Evolutionary conservation across 2,113 vertebrate genomes (phyloP), one percentile per base, ranked within the genome.

Genomic region (Megaptera novaeangliae): DNA sequence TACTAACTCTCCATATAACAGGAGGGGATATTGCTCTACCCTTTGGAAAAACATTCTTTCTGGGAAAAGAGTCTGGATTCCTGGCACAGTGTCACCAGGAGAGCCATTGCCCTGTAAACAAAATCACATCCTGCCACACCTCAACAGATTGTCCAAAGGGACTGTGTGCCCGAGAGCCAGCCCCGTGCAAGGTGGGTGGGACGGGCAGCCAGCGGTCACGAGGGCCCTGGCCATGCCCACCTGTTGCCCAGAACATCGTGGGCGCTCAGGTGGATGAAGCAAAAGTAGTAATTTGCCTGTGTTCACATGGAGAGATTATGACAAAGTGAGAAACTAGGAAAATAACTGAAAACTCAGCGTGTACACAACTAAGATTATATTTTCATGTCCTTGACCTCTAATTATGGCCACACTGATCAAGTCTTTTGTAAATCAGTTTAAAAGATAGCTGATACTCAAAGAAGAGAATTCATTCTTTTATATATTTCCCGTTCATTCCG

Each of bases 21-120:
- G 94, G 90, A 68, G 72, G 52, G 61, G 34, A 14, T 69, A 46
- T 82, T 96, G 91, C 94, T 94, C 96, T 84, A 29, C 89, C 82
- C 64, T 66, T 63, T 39, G 44, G 39, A 82, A 72, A 77, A 86
- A 41, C 59, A 15, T 69, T 82, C 49, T 87, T 97, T 96, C 97
- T 96, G 90, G 95, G 96, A 96, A 96, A 91, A 55, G 57, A 31
- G 88, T 57, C 83, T 85, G 69, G 29, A 21, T 95, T 97, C 97
- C 61, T 34, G 90, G 90, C 90, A 87, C 61, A 49, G 23, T 3
- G 3, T 41, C 46, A 66, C 46, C 46, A 8, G 63, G 49, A 86
- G 41, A 78, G 84, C 57, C 36, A 36, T 68, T 89, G 97, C 68
- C 95, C 92, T 63, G 49, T 82, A 92, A 93, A 83, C 82, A 95